Evolutionary conservation across 2,113 vertebrate genomes (phyloP), one percentile per base, ranked within the genome.

Genomic region (Desmodus rotundus): DNA sequence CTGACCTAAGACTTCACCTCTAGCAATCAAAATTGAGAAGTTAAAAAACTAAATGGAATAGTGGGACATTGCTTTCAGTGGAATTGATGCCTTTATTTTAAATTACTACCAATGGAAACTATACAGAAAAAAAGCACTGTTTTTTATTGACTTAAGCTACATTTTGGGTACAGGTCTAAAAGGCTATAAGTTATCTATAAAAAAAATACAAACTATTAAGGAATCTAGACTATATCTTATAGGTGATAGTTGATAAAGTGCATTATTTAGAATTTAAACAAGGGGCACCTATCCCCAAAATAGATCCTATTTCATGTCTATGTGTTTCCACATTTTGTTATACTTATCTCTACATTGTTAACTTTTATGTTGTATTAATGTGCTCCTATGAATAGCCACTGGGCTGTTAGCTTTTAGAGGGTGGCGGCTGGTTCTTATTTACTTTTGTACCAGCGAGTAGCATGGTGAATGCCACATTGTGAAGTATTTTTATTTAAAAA

Each of bases 1-100:
- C 28, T 0, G 0, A 89, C 87, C 68, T 80, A 80, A 95, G 74
- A 84, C 70, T 92, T 95, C 36, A 96, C 78, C 36, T 87, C 36
- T 68, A 65, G 47, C 45, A 89, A 96, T 93, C 80, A 96, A 94
- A 96, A 95, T 31, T 47, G 87, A 93, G 83, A 95, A 70, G 68
- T 83, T 74, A 72, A 93, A 92, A 87, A 87, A 50, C 68, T 80
- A 89, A 92, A 84, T 74, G 36, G 47, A 95, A 96, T n/a, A 90
- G 22, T 16, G 52, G 20, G 3, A 81, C 80, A 47, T 38, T 74
- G 82, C 28, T 91, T 82, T 93, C 56, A 88, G 72, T 81, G 20
- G 26, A 88, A 86, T 56, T 63, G 67, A 70, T 93, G 38, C 0
- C 52, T 93, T 91, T 74, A 33, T 52, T 93, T 83, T 70, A 82